These are phyloP conservation scores for Halocynthia roretzi DNA, from an alignment of 23 tunicate genomes.

Conservation along the genomic window DNA sequence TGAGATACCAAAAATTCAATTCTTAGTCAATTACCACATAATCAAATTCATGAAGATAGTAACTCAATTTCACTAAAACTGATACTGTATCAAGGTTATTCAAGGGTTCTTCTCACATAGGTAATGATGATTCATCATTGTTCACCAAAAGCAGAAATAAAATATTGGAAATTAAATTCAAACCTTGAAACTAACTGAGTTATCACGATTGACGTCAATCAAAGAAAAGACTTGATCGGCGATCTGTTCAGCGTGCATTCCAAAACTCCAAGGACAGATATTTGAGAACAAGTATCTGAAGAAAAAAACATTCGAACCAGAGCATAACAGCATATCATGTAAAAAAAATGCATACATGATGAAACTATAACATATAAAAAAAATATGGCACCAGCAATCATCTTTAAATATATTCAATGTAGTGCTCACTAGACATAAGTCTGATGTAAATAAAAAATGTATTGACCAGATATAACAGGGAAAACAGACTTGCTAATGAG, in stretches of 20 bases:
- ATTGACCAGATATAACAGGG: too few species aligned
- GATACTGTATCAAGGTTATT: not conserved
- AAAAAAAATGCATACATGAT: not conserved
- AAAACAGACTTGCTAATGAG: too few species aligned
- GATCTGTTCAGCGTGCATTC: constrained; percentile 32
- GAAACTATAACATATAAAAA: not conserved
- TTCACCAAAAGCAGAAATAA: not conserved
- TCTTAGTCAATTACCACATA: too few species aligned
- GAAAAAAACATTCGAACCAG: not conserved
- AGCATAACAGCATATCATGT: too few species aligned
- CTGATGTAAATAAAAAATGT: too few species aligned
- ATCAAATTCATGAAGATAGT: not conserved
- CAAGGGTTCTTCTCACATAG: too few species aligned
- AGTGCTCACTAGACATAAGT: too few species aligned
- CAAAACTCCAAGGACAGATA: constrained; percentile 72
- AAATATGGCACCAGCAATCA: not conserved
- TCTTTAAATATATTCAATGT: too few species aligned
- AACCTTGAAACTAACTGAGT: constrained; percentile 65
- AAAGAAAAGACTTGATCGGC: constrained; percentile 41
- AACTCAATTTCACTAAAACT: not conserved
- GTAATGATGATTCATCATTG: not conserved
- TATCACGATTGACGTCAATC: constrained; percentile 28
- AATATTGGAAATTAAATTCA: not conserved
- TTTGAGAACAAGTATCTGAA: constrained; percentile 50
- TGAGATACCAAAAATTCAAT: too few species aligned